Percentiles rank a stretch among this genome's conserved stretches.
These are phyloP conservation scores for Amphiura filiformis DNA, from an alignment of 35 echinoderm and acorn worm genomes.

Conservation along the genomic window DNA sequence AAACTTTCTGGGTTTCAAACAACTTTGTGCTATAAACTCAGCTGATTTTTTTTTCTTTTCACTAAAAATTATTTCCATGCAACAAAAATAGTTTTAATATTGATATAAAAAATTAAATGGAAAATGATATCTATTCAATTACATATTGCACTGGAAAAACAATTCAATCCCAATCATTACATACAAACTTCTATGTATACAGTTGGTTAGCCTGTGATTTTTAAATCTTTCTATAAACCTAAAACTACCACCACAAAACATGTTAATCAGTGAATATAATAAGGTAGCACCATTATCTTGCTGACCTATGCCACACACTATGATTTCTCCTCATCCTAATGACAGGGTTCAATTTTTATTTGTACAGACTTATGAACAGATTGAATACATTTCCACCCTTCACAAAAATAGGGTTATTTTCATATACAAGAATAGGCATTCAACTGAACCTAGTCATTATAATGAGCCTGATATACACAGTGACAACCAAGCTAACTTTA, in stretches of 20 bases:
- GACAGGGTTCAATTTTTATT: background rate
- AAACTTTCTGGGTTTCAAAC: background rate
- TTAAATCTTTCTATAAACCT: background rate
- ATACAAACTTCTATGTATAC: slow-evolving; percentile 12
- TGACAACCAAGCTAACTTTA: background rate
- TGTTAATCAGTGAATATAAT: background rate
- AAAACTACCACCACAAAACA: slow-evolving; percentile 1
- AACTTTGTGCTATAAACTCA: slow-evolving; percentile 12
- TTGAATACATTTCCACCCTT: background rate
- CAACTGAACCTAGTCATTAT: background rate
- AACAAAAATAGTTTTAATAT: slow-evolving; percentile 16
- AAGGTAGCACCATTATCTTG: slow-evolving; percentile 14
- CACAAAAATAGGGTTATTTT: background rate
- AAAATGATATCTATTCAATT: slow-evolving; percentile 16
- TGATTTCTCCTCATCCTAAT: background rate
- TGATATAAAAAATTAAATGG: slow-evolving; percentile 16
- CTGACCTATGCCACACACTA: background rate
- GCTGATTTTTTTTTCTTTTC: slow-evolving; percentile 8
- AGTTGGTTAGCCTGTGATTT: background rate
- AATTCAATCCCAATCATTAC: slow-evolving; percentile 11
- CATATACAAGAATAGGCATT: background rate
- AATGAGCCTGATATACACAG: background rate
- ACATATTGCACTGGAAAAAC: slow-evolving; percentile 14
- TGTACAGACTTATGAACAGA: background rate
- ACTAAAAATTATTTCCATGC: slow-evolving; percentile 15